Conservation (phyloP, 37 sponge, comb jelly and placozoan genomes). For the Axinella damicornis region DNA sequence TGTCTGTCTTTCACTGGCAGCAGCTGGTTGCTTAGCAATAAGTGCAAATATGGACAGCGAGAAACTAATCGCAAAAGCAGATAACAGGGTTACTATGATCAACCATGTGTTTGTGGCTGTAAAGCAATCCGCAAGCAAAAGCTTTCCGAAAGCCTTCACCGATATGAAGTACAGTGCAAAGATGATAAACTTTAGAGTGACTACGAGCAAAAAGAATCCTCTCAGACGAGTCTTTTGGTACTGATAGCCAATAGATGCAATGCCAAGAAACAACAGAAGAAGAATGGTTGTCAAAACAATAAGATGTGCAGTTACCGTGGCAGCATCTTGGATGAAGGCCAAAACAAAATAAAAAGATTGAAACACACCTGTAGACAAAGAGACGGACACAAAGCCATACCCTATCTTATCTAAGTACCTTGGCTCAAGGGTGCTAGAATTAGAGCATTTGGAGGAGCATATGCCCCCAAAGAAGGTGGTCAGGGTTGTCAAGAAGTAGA, state of each 20-base stretch:
- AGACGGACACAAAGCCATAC: background rate
- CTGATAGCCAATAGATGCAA: background rate
- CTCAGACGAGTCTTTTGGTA: background rate
- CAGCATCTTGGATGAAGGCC: background rate
- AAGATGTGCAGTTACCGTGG: background rate
- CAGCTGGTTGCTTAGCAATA: background rate
- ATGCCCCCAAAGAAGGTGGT: constrained; percentile 1
- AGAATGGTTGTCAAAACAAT: background rate
- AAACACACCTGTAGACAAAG: background rate
- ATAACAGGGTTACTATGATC: background rate
- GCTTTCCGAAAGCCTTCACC: background rate
- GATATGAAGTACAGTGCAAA: background rate
- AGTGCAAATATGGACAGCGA: background rate
- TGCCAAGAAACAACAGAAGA: background rate
- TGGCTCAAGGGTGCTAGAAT: background rate
- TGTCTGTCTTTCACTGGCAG: no score
- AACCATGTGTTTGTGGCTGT: background rate
- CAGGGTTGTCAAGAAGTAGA: background rate
- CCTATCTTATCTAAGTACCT: background rate
- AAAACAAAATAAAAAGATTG: background rate
- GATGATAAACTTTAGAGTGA: background rate
- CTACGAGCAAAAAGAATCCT: background rate
- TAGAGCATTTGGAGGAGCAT: background rate
- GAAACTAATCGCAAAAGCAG: background rate
- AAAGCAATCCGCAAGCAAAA: background rate